phyloP scores from a whole-genome alignment of 2,113 vertebrate genomes.

The Australoheros scitulus region DNA sequence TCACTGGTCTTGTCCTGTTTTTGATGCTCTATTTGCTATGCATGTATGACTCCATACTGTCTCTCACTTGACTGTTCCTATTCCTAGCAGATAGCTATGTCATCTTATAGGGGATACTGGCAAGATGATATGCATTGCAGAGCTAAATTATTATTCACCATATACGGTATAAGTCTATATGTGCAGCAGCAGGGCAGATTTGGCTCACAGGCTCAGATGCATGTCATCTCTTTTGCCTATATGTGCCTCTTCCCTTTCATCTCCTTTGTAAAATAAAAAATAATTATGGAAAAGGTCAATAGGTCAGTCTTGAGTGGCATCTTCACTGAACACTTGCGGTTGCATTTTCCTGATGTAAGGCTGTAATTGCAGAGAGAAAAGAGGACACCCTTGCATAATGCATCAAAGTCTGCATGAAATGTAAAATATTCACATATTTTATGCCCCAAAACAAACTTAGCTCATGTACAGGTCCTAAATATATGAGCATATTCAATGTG shows the following conservation, averaged over 20 bases:
- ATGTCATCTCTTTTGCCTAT: not conserved
- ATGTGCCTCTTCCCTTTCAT: not conserved
- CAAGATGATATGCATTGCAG: not conserved
- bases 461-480: not conserved
- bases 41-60: not conserved
- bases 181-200: not conserved
- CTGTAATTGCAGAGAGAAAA: not conserved
- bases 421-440: slow-evolving; percentile 21
- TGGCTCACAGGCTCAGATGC: not conserved
- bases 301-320: slow-evolving; percentile 17
- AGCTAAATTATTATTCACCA: not conserved
- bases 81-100: not conserved
- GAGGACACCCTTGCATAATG: slow-evolving; percentile 42
- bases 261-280: not conserved
- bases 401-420: slow-evolving; percentile 36
- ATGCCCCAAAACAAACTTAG: not conserved
- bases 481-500: not conserved
- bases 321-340: not conserved
- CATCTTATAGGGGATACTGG: not conserved
- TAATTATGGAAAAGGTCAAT: not conserved
- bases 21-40: not conserved
- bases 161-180: not conserved
- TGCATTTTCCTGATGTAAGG: slow-evolving; percentile 28
- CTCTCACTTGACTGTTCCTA: not conserved
- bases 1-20: not conserved